Evolutionary conservation across 2,797 vertebrate genomes (phyloP), one percentile per base, ranked within the genome.

Genomic region (Tympanoctomys barrerae): DNA sequence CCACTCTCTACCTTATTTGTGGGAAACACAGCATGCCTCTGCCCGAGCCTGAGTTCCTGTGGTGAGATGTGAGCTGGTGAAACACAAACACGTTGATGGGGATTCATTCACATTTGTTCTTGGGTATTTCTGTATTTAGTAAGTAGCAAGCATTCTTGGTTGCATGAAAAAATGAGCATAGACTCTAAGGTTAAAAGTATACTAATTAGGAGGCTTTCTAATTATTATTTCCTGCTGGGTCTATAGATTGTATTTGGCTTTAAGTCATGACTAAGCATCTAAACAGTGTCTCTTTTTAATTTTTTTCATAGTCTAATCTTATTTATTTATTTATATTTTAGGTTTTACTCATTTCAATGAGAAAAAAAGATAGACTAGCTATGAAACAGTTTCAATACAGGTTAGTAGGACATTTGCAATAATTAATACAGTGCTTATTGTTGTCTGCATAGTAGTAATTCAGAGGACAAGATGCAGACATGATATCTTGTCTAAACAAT

Each of bases 181-280:
- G 49, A 87, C 42, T 96, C 57, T 90, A 87, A 85, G 73, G 36
- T 82, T 92, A 85, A 83, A 91, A 79, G 36, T 82, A 95, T 77
- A 66, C 59, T 94, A 89, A 94, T 96, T 94, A 96, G 96, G 86
- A 94, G 81, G 94, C 89, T 78, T 87, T 24, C 86, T 95, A 80
- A 89, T 84, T 94, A 28, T 75, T 79, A 85, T 94, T 87, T 31
- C 80, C 87, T 73, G 49, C 79, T 83, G 64, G 87, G 75, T 49
- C 79, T 93, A 12, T 54, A 78, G 80, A 90, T 39, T 52, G 18
- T 83, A 77, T 94, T 62, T 95, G 33, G 75, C 91, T 96, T 96
- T 92, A 96, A 94, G 94, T 96, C 83, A 89, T 62, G 88, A 94
- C 92, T 83, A 84, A 94, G 52, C 89, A 87, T 96, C 82, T 92